Evolutionary conservation across 2,113 vertebrate species (phyloP).

Genomic region (Hemichromis elongatus): DNA sequence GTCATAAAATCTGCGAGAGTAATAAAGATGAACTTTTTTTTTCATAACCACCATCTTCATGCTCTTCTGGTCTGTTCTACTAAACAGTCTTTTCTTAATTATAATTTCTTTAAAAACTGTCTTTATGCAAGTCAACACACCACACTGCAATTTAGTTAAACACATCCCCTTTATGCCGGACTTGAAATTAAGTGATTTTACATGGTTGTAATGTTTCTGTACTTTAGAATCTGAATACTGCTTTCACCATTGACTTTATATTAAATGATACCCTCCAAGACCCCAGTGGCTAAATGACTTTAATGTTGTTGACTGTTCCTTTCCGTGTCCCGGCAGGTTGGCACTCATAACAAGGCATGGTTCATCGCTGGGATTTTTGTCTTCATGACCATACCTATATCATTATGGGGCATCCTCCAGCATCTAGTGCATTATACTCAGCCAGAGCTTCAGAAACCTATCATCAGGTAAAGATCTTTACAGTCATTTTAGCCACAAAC

Average conservation of each 20-base stretch:
- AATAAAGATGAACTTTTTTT: not conserved
- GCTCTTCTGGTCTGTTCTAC: not conserved
- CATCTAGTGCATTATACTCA: constrained; percentile 97
- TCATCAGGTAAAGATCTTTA: constrained; percentile 83
- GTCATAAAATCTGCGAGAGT: not conserved
- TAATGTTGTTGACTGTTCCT: not conserved
- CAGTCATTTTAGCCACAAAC: not conserved
- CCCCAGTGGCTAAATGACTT: not conserved
- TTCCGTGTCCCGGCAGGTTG: constrained; percentile 73
- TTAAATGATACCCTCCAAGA: not conserved
- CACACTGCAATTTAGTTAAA: not conserved
- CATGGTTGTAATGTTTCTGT: not conserved
- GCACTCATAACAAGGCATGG: constrained; percentile 93
- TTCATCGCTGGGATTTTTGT: constrained; percentile 97
- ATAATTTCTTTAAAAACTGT: not conserved
- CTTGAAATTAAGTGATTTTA: not conserved
- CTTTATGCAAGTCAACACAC: not conserved
- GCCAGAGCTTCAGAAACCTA: constrained; percentile 95
- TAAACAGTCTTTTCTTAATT: not conserved
- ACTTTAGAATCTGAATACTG: not conserved
- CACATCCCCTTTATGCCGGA: not conserved
- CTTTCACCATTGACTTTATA: not conserved
- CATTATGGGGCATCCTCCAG: constrained; percentile 94
- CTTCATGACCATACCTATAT: constrained; percentile 94
- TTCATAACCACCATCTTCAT: not conserved